Evolutionary conservation across 2,888 invertebrate genomes (phyloP), one percentile per base, ranked within the genome.

Genomic region (Sarcophaga carnaria): DNA sequence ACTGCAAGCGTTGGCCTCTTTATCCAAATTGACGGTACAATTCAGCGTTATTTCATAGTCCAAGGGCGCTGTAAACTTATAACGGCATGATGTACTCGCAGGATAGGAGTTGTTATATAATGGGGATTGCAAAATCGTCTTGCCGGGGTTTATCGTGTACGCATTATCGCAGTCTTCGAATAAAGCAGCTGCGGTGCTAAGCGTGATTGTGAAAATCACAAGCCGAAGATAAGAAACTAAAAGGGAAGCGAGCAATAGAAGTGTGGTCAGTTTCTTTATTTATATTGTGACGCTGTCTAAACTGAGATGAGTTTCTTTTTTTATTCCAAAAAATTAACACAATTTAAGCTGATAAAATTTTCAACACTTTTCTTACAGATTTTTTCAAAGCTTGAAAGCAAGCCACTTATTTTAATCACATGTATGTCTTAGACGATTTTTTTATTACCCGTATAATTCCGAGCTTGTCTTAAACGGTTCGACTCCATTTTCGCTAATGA

Each of bases 71-170:
- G 80, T 84, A 54, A 93, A 88, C n/a, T 83, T 89, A 81, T 93
- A 93, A 17, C 92, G 92, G 80, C 93, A 93, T 20, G 93, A 92
- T 1, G 91, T 88, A 47, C 91, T 86, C 0, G 90, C 25, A 10
- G 91, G 90, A 89, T 93, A 93, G 12, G 80, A 85, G 0, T 62
- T 37, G 22, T 92, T 91, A 87, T 92, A 93, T 72, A 89, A 89
- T 11, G 93, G 93, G 3, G 93, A 93, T 72, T 92, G 88, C 3
- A 93, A 27, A 76, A 89, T 90, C 5, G 90, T 86, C 37, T 37
- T 37, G 8, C 37, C 37, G 10, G 79, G 17, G 0, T 76, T 49
- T 3, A 93, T 66, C 2, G 37, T 37, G 54, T 89, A 91, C 3
- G 20, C 62, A 37, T 90, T 79, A 88, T 93, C 92, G 78, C 93